A percentile compares a stretch with the other conserved stretches of the same genome.
Conservation (phyloP, 2,113 vertebrate genomes). For the Miniopterus natalensis region DNA sequence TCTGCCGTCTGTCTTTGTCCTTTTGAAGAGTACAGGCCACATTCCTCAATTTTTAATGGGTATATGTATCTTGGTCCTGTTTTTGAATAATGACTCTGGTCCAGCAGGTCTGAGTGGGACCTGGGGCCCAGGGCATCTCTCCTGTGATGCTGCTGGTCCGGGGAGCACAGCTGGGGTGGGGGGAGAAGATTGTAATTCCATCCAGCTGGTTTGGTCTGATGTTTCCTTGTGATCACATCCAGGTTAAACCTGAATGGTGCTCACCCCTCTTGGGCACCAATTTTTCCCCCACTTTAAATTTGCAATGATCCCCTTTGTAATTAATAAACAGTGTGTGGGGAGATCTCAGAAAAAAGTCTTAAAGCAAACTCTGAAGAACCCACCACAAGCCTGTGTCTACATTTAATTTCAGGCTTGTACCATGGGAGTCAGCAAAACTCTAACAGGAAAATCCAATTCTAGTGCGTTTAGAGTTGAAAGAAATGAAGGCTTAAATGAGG, state of each 20-base stretch:
- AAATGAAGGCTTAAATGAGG: not conserved
- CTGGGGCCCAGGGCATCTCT: not conserved
- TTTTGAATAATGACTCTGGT: not conserved
- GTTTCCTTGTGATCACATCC: not conserved
- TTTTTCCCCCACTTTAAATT: not conserved
- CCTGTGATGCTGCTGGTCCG: not conserved
- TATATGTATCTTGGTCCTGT: not conserved
- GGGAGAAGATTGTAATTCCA: not conserved
- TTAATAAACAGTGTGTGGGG: not conserved
- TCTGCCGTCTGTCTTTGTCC: not conserved
- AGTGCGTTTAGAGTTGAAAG: not conserved
- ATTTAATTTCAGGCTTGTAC: not conserved
- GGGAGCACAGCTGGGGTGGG: not conserved
- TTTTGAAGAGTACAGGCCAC: not conserved
- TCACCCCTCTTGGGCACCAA: not conserved
- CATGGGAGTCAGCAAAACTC: not conserved
- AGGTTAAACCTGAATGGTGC: not conserved
- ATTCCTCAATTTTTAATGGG: not conserved
- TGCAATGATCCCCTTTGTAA: not conserved
- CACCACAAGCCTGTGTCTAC: fast-evolving
- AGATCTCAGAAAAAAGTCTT: not conserved
- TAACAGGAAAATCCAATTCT: not conserved
- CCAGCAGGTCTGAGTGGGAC: not conserved
- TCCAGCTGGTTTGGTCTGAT: not conserved
- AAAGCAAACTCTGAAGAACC: not conserved